These are phyloP conservation scores for Lasioglossum lativentre DNA, from an alignment of 2,888 invertebrate genomes.

Conservation along the genomic window DNA sequence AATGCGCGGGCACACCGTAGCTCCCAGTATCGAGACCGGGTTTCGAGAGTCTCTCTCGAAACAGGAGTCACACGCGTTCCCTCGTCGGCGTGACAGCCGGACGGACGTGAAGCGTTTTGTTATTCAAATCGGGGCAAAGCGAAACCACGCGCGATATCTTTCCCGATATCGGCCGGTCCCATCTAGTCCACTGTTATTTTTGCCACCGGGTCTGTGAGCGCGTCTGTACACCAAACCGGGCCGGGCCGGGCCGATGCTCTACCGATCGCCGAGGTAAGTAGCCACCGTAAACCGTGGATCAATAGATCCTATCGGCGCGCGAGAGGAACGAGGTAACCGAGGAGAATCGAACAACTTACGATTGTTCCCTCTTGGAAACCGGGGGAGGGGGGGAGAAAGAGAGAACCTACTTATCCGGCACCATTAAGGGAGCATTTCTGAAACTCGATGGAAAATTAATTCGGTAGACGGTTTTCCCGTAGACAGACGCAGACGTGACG, in stretches of 20 bases:
- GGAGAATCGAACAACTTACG: conserved; percentile 15
- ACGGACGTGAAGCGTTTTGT: conserved; percentile 75
- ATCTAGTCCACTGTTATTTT: conserved; percentile 69
- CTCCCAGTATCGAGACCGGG: conserved; percentile 36
- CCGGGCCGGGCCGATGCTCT: conserved; percentile 39
- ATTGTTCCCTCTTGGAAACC: conserved; percentile 12
- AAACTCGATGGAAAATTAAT: conserved; percentile 25
- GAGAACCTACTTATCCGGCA: background rate
- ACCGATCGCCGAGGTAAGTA: conserved; percentile 57
- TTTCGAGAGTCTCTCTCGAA: conserved; percentile 30
- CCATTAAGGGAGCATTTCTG: conserved; percentile 3
- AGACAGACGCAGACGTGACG: background rate
- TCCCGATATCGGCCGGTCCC: conserved; percentile 67
- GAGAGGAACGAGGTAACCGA: conserved; percentile 33
- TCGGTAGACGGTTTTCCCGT: conserved; percentile 8
- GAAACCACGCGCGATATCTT: conserved; percentile 67
- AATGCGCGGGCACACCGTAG: conserved; percentile 32
- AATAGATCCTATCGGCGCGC: conserved; percentile 67
- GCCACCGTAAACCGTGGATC: conserved; percentile 60
- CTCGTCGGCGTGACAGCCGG: conserved; percentile 67
- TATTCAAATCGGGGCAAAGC: conserved; percentile 73
- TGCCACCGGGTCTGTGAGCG: conserved; percentile 54
- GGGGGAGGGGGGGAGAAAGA: background rate
- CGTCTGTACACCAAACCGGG: conserved; percentile 36
- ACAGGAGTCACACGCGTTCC: conserved; percentile 63